These are phyloP conservation scores for Bradypus variegatus DNA, from an alignment of 2,797 vertebrate genomes.

Conservation along the genomic window DNA sequence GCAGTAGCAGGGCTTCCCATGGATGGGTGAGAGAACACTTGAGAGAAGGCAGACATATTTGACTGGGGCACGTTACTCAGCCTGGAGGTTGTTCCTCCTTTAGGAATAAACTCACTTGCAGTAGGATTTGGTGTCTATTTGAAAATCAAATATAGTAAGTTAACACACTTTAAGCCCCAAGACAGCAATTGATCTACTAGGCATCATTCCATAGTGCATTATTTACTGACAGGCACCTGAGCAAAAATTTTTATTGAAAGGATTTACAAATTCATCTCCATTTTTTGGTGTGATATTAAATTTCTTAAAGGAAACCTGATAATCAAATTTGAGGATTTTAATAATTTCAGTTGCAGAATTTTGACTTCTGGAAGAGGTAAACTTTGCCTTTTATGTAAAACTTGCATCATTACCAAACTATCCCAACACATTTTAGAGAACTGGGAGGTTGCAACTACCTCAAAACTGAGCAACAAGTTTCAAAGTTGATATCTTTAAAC, in stretches of 20 bases:
- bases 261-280: not conserved
- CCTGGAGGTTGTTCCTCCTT: slow-evolving; percentile 89
- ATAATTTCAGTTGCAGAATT: slow-evolving; percentile 43
- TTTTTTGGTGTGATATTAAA: not conserved
- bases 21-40: slow-evolving; percentile 93
- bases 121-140: slow-evolving; percentile 95
- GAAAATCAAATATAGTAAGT: slow-evolving; percentile 72
- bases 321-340: slow-evolving; percentile 38
- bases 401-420: slow-evolving; percentile 34
- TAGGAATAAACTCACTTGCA: slow-evolving; percentile 98
- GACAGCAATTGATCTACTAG: slow-evolving; percentile 38
- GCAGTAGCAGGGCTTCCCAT: slow-evolving; percentile 88
- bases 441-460: slow-evolving; percentile 18
- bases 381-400: slow-evolving; percentile 12
- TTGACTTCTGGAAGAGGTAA: slow-evolving; percentile 24
- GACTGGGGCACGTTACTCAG: slow-evolving; percentile 93
- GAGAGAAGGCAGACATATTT: slow-evolving; percentile 91
- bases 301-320: slow-evolving; percentile 9
- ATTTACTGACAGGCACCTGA: slow-evolving; percentile 19
- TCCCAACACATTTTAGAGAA: slow-evolving; percentile 30
- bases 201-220: slow-evolving; percentile 5
- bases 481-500: slow-evolving; percentile 52
- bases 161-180: slow-evolving; percentile 63
- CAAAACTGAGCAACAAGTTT: slow-evolving; percentile 60
- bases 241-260: slow-evolving; percentile 30